Base-by-base conservation (phyloP, 2,888 invertebrate genomes). In the Lepidochrysops patricia region DNA sequence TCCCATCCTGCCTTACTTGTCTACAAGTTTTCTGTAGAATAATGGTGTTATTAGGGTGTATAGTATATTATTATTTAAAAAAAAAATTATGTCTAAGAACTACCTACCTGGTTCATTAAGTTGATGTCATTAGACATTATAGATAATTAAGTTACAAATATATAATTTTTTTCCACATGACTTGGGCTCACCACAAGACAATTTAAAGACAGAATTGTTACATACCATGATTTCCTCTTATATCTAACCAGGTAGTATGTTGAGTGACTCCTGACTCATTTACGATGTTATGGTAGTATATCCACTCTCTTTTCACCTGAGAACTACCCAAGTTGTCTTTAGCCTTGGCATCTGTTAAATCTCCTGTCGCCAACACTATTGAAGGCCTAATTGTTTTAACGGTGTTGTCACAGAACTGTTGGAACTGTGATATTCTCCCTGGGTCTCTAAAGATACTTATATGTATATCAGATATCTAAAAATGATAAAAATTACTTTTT, bases 161-260 rank as follows among this genome's bases (percentile, higher is more conserved):
- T n/a, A n/a, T n/a, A n/a, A n/a, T n/a, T n/a, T n/a, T n/a, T n/a
- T n/a, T n/a, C n/a, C n/a, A n/a, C n/a, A n/a, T n/a, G n/a, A n/a
- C n/a, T n/a, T n/a, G n/a, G n/a, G n/a, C n/a, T n/a, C n/a, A n/a
- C n/a, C n/a, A 19, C 15, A 19, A 29, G n/a, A 57, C 43, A 34
- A n/a, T 19, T 56, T 57, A 7, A 32, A 7, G 15, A 48, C 2
- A 9, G 26, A 19, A 57, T 67, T 72, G 27, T 34, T 35, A 63
- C 74, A 78, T 87, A 96, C 96, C 97, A 91, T 97, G 97, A 90
- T 97, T 97, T 79, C 97, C 97, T 80, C 97, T 90, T 64, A 97
- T 94, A 84, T 97, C 97, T 63, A 97, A 84, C 97, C 97, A 97
- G 29, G 92, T 82, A 2, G 96, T 95, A 72, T 91, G 92, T 48